Evolutionary conservation across 2,888 invertebrate genomes (phyloP).

Genomic region (Nysson spinosus): DNA sequence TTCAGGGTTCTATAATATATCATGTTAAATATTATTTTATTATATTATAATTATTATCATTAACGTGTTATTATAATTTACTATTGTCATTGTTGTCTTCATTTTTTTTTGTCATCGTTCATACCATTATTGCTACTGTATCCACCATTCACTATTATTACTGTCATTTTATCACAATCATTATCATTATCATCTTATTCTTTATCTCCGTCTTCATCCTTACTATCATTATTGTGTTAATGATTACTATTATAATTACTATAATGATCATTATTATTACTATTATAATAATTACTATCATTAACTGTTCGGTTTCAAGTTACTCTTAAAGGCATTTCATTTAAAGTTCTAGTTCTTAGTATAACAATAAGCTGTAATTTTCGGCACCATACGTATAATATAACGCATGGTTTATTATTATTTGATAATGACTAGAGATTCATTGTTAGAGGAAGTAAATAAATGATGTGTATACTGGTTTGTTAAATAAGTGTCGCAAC

Average conservation of each 20-base stretch:
- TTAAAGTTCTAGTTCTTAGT: slow-evolving; percentile 68
- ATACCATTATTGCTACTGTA: slow-evolving; percentile 13
- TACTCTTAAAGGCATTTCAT: slow-evolving; percentile 72
- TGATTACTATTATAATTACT: background rate
- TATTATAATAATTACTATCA: slow-evolving; percentile 48
- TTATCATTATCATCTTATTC: slow-evolving; percentile 28
- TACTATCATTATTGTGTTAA: slow-evolving; percentile 9
- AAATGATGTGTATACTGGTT: slow-evolving; percentile 73
- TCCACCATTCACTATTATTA: slow-evolving; percentile 18
- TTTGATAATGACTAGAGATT: slow-evolving; percentile 69
- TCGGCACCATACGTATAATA: slow-evolving; percentile 64
- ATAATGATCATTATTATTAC: slow-evolving; percentile 11
- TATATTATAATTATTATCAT: slow-evolving; percentile 38
- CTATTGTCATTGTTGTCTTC: slow-evolving; percentile 20
- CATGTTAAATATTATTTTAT: slow-evolving; percentile 57
- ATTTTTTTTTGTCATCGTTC: slow-evolving; percentile 22
- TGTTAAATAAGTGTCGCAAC: slow-evolving; percentile 70
- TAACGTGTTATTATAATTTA: slow-evolving; percentile 33
- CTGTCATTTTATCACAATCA: slow-evolving; percentile 15
- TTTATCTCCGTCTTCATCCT: slow-evolving; percentile 33
- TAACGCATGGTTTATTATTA: slow-evolving; percentile 67
- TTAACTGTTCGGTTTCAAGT: slow-evolving; percentile 69
- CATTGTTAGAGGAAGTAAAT: slow-evolving; percentile 72
- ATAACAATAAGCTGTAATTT: slow-evolving; percentile 69
- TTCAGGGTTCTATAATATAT: slow-evolving; percentile 70